Percentiles rank a stretch among this genome's conserved stretches.
Conservation (phyloP, 2,113 vertebrate genomes). For the Gasterosteus aculeatus region DNA sequence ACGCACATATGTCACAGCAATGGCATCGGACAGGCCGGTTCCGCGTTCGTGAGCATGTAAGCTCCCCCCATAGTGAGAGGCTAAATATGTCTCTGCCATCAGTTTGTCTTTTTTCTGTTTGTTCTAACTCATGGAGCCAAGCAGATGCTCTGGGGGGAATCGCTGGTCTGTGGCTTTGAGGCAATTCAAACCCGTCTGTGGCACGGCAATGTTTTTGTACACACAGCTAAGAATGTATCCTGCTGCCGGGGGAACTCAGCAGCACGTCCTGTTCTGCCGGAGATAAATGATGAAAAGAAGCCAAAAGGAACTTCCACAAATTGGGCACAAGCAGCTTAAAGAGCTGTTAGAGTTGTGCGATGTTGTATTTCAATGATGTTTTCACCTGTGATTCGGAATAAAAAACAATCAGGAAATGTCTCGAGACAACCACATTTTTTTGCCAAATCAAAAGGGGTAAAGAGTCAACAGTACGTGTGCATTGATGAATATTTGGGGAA, state of each 20-base stretch:
- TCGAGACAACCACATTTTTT: not conserved
- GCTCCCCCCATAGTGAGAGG: slow-evolving; percentile 16
- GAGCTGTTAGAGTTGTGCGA: slow-evolving; percentile 21
- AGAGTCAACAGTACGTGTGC: slow-evolving; percentile 6
- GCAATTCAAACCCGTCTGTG: slow-evolving; percentile 45
- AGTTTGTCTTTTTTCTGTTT: slow-evolving; percentile 12
- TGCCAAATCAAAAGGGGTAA: slow-evolving; percentile 25
- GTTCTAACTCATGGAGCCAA: slow-evolving; percentile 24
- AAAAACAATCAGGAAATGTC: slow-evolving; percentile 11
- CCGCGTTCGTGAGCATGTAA: not conserved
- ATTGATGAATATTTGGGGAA: slow-evolving; percentile 3
- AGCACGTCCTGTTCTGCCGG: slow-evolving; percentile 49
- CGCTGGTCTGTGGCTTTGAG: slow-evolving; percentile 32
- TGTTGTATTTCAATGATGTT: slow-evolving; percentile 21
- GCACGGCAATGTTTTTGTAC: slow-evolving; percentile 35
- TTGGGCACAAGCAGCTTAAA: not conserved
- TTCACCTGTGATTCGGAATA: slow-evolving; percentile 28
- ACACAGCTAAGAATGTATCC: slow-evolving; percentile 55
- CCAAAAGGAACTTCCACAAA: slow-evolving; percentile 30
- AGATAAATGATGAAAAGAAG: slow-evolving; percentile 45
- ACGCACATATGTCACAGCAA: slow-evolving; percentile 28
- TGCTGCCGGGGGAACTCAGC: slow-evolving; percentile 45
- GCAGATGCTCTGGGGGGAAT: slow-evolving; percentile 46
- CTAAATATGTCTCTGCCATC: slow-evolving; percentile 19
- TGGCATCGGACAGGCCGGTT: slow-evolving; percentile 19